Base-by-base conservation (phyloP, 2,888 invertebrate genomes). In the Penaeus monodon region DNA sequence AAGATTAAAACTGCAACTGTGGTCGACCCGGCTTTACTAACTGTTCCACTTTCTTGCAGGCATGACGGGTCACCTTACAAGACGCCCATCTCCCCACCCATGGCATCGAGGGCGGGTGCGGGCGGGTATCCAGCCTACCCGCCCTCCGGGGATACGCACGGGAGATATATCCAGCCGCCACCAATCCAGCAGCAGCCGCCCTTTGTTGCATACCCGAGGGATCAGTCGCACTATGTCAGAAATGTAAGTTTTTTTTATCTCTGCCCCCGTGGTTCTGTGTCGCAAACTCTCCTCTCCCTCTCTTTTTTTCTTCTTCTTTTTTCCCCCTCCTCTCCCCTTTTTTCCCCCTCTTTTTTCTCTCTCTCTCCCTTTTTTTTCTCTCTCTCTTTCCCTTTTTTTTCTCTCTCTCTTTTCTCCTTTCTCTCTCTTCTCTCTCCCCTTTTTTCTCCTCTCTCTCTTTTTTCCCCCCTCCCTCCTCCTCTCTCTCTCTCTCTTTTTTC, bases 61-160 rank as follows among this genome's bases (percentile, higher is more conserved):
- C 85, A 86, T 81, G 85, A 86, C 49, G 81, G 81, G 38, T 86
- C 86, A 44, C 86, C 86, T n/a, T 86, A 86, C 77, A 86, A 86
- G 81, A 86, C 81, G 57, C 86, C 86, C 76, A 86, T 86, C 33
- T 86, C 86, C 24, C 86, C 86, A 49, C 86, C 86, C 81, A 81
- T 81, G 86, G 81, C 66, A 12, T 86, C 86, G 38, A 65, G 86
- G 81, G 86, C 81, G 74, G 86, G 86, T 27, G 86, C 86, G 77
- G 86, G 81, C 33, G 86, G 86, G 10, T 86, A 86, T 29, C 77
- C 86, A 10, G 81, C 86, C 33, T 86, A 86, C 77, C 86, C 86
- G 12, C 76, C 81, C 77, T 57, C 81, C 24, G 86, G 81, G 29
- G 86, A 86, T 27, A 78, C 38, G 8, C 81, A 81, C 66, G 79